Evolutionary conservation across 1,140 invertebrate genomes (phyloP).

Genomic region (Elymnias hypermnestra): DNA sequence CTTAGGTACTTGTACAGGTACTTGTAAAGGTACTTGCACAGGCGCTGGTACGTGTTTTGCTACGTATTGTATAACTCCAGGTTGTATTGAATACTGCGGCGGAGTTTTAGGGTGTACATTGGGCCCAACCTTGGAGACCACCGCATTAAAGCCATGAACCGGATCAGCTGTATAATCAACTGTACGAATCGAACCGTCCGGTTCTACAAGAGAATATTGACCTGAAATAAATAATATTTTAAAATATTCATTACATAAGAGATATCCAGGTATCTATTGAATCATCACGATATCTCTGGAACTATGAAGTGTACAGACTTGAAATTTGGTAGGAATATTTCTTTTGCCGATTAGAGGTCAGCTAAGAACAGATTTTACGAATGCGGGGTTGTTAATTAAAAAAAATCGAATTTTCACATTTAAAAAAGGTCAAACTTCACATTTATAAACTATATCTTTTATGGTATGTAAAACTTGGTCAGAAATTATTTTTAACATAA

Average conservation of each 20-base stretch:
- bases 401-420: background rate
- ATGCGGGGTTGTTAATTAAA: background rate
- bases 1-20: slow-evolving; percentile 16
- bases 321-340: too few species aligned
- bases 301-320: too few species aligned
- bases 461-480: too few species aligned
- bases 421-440: too few species aligned
- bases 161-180: slow-evolving; percentile 80
- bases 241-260: too few species aligned
- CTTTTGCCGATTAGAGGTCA: too few species aligned
- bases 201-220: slow-evolving; percentile 81
- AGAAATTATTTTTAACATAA: too few species aligned
- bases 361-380: too few species aligned
- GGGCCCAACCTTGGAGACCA: slow-evolving; percentile 76
- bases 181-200: slow-evolving; percentile 81
- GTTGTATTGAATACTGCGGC: slow-evolving; percentile 29
- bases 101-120: slow-evolving; percentile 61
- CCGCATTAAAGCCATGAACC: slow-evolving; percentile 77
- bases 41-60: slow-evolving; percentile 46
- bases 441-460: too few species aligned
- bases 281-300: too few species aligned
- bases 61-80: slow-evolving; percentile 27
- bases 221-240: slow-evolving; percentile 47
- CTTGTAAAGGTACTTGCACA: slow-evolving; percentile 43
- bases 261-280: too few species aligned